Conservation (phyloP, 1,140 invertebrate species). For the Formica exsecta region DNA sequence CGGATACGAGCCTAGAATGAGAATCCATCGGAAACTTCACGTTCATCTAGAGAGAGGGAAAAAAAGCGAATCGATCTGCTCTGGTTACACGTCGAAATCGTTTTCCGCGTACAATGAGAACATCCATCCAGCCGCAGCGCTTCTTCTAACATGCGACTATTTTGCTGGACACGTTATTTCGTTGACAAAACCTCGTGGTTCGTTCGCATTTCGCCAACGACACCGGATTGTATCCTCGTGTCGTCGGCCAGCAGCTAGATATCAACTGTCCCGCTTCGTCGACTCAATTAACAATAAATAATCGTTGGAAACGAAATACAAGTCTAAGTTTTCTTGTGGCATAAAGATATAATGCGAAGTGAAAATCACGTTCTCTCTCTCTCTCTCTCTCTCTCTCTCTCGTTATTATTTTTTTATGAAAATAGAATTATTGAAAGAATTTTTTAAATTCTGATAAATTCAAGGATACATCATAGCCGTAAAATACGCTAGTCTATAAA, state of each 20-base stretch:
- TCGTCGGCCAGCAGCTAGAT: constrained; percentile 43
- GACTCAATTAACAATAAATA: constrained; percentile 73
- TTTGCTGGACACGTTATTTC: constrained; percentile 70
- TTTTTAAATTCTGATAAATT: not conserved
- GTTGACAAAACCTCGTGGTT: constrained; percentile 63
- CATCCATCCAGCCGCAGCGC: not conserved
- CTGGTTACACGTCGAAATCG: constrained; percentile 64
- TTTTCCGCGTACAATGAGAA: constrained; percentile 38
- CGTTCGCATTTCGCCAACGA: constrained; percentile 69
- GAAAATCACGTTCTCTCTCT: not conserved
- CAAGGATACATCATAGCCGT: not conserved
- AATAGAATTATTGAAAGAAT: not conserved
- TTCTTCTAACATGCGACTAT: constrained; percentile 57
- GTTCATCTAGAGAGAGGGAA: not conserved
- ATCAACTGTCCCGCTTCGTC: constrained; percentile 61
- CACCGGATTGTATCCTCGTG: constrained; percentile 49
- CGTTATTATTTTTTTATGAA: not conserved
- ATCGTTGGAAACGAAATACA: constrained; percentile 56
- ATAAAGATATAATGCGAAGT: not conserved
- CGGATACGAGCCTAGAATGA: constrained; percentile 27
- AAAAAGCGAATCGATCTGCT: constrained; percentile 3
- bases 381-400: not conserved
- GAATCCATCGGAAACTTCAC: constrained; percentile 57
- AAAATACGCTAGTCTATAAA: not conserved
- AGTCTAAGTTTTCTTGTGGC: constrained; percentile 18